A percentile compares a stretch with the other conserved stretches of the same genome.
These are phyloP conservation scores for Spodoptera litura DNA, from an alignment of 1,140 invertebrate genomes.

Conservation along the genomic window DNA sequence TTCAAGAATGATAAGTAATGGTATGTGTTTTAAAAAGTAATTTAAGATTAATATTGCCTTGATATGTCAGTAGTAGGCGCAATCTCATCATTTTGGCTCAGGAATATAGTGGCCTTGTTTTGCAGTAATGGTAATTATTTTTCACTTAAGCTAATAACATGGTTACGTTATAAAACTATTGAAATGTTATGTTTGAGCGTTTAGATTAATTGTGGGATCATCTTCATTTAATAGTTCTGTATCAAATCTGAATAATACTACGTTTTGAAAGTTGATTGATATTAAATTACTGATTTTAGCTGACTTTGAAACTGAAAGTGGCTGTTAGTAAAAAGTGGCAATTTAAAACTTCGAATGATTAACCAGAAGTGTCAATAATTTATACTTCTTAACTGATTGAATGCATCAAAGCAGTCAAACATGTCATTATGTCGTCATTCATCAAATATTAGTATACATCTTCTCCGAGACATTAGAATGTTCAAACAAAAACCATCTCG, in stretches of 20 bases:
- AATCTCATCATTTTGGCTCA: conserved; percentile 13
- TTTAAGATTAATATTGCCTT: conserved; percentile 19
- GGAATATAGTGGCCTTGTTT: conserved; percentile 8
- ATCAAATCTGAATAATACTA: background rate
- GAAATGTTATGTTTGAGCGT: background rate
- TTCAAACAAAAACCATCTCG: background rate
- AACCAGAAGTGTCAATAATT: no score
- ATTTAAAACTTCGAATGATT: no score
- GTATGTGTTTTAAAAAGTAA: background rate
- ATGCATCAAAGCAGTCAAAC: no score
- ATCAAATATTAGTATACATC: no score
- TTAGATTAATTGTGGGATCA: conserved; percentile 18
- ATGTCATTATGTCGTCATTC: no score
- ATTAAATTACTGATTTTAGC: no score
- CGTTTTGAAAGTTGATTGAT: no score
- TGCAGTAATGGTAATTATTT: conserved; percentile 13
- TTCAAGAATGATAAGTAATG: no score
- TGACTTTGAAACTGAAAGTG: no score
- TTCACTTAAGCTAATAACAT: conserved; percentile 14
- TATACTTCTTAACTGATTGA: no score
- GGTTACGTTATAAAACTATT: conserved; percentile 2
- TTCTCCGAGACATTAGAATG: no score
- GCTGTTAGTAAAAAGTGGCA: no score
- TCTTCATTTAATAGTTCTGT: background rate
- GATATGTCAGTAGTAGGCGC: conserved; percentile 22